Conservation (phyloP, 2,797 vertebrate genomes). For the Enteromius treurensis region DNA sequence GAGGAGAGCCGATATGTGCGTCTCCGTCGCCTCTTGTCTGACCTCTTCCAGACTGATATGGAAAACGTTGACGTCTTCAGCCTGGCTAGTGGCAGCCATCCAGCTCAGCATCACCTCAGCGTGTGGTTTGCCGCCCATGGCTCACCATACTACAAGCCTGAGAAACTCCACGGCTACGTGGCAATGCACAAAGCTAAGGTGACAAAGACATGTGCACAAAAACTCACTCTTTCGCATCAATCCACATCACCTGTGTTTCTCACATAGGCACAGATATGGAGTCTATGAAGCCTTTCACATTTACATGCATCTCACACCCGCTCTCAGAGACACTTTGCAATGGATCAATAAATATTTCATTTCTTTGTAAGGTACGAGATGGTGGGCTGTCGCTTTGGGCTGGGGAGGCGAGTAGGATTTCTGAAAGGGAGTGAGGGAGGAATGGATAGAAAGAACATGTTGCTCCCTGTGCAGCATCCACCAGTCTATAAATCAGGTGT, state of each 20-base stretch:
- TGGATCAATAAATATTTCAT: slow-evolving; percentile 65
- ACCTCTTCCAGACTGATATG: slow-evolving; percentile 73
- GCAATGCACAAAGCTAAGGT: slow-evolving; percentile 82
- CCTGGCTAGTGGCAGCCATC: slow-evolving; percentile 68
- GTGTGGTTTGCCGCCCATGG: slow-evolving; percentile 85
- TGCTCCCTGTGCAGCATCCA: slow-evolving; percentile 53
- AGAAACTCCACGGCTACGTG: slow-evolving; percentile 85
- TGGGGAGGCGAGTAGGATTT: slow-evolving; percentile 22
- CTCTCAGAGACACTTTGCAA: slow-evolving; percentile 12
- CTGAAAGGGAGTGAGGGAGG: slow-evolving; percentile 34
- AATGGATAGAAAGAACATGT: slow-evolving; percentile 33
- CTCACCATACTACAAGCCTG: slow-evolving; percentile 79
- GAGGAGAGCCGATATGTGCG: slow-evolving; percentile 78
- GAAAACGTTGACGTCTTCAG: slow-evolving; percentile 85
- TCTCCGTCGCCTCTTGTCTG: slow-evolving; percentile 77
- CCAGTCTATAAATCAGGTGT: slow-evolving; percentile 57
- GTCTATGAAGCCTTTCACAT: slow-evolving; percentile 1
- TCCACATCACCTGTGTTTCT: slow-evolving; percentile 16
- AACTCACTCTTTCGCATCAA: slow-evolving; percentile 21
- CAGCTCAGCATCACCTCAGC: slow-evolving; percentile 66
- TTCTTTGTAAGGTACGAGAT: slow-evolving; percentile 61
- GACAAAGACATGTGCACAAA: slow-evolving; percentile 28
- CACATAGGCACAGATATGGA: slow-evolving; percentile 27
- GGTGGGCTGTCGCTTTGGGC: slow-evolving; percentile 53
- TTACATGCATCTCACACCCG: slow-evolving; percentile 25